A percentile compares a stretch with the other conserved stretches of the same genome.
phyloP scores from a whole-genome alignment of 2,888 invertebrate species.

The Patella caerulea region DNA sequence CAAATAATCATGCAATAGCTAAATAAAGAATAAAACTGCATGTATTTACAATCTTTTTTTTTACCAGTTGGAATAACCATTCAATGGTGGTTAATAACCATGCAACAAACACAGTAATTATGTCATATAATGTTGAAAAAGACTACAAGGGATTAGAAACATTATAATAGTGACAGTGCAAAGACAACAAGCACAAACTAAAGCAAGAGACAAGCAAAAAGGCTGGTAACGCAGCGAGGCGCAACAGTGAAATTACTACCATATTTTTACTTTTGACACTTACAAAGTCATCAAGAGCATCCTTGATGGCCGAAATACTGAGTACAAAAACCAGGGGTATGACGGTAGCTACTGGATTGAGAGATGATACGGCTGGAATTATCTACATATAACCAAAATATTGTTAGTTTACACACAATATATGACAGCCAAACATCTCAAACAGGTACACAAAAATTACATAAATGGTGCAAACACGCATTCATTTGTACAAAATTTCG shows the following conservation, averaged over 20 bases:
- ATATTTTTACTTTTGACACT: constrained; percentile 73
- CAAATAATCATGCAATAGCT: no score
- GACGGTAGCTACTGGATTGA: constrained; percentile 96
- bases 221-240: not conserved
- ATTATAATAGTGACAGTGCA: not conserved
- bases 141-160: not conserved
- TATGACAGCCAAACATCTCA: no score
- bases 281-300: constrained; percentile 98
- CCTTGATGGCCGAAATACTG: constrained; percentile 94
- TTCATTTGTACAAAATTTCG: no score
- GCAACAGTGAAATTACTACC: no score
- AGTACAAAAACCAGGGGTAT: constrained; percentile 95
- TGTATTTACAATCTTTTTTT: no score
- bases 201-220: not conserved
- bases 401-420: no score
- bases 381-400: constrained; percentile 73
- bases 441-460: no score
- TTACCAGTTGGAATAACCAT: no score
- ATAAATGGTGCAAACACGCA: no score
- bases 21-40: no score
- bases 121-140: not conserved
- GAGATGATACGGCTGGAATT: constrained; percentile 96
- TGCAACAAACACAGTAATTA: not conserved
- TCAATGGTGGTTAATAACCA: not conserved
- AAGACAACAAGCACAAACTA: not conserved